Evolutionary conservation across 2,797 vertebrate species (phyloP), one percentile per base, ranked within the genome.

Genomic region (Amblyraja radiata): DNA sequence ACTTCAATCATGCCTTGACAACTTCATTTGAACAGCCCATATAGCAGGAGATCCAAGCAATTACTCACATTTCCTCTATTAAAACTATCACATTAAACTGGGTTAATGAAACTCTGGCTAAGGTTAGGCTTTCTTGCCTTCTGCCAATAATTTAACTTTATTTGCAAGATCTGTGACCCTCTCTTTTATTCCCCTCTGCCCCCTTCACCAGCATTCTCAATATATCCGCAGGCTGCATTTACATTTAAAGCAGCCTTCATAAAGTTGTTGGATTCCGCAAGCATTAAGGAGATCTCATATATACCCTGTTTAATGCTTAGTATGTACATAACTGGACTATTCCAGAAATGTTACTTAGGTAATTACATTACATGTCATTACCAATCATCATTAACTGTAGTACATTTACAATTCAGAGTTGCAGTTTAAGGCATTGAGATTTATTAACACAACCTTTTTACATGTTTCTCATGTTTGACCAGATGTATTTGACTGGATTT

Each of bases 1-100:
- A 78, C 77, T 88, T 88, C n/a, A 88, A 68, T 21, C n/a, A 88
- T 6, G 61, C 84, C 16, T 21, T 9, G 84, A 65, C 61, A 88
- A 88, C 84, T 65, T 68, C n/a, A 65, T 21, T 65, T 68, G 18
- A 21, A 88, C 61, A 88, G 54, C n/a, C 84, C 84, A 88, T 14
- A 88, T 14, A 65, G 84, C 84, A 88, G 61, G 63, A 65, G 13
- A 68, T 63, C 83, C 61, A 32, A 16, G 84, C n/a, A 65, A 36
- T 88, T 88, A 18, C 84, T n/a, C 61, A 88, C 16, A 65, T 32
- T 88, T 88, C 65, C 84, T 68, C 61, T 9, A 88, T 65, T 68
- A 88, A 68, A 68, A 32, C 61, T n/a, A 28, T 28, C 54, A 25
- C n/a, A 32, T 88, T 65, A 36, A 68, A 32, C 7, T 88, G 61